These are phyloP conservation scores for Aradus depressus DNA, from an alignment of 2,888 invertebrate species.

Conservation along the genomic window DNA sequence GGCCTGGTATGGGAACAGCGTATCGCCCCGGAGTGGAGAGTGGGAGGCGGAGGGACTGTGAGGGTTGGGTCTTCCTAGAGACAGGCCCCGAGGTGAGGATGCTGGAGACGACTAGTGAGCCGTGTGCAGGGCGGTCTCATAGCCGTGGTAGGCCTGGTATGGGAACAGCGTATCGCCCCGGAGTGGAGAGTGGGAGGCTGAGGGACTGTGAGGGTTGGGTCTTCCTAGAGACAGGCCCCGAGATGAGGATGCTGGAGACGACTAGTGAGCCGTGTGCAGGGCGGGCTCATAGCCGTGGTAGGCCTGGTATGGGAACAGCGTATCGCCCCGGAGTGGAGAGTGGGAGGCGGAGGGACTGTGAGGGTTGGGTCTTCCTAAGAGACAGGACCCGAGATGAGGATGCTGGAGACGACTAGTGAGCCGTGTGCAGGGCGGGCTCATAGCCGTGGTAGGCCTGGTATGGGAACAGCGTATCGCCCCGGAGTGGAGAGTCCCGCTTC, in stretches of 20 bases:
- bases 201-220: too few species aligned
- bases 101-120: slow-evolving; percentile 24
- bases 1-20: slow-evolving; percentile 23
- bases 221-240: too few species aligned
- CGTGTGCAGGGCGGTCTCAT: slow-evolving; percentile 27
- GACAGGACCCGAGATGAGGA: too few species aligned
- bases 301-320: slow-evolving; percentile 23
- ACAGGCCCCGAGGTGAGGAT: too few species aligned
- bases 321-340: slow-evolving; percentile 14
- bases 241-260: too few species aligned
- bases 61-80: too few species aligned
- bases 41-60: too few species aligned
- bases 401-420: slow-evolving; percentile 25
- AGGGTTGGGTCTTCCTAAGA: too few species aligned
- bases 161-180: slow-evolving; percentile 20
- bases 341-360: too few species aligned
- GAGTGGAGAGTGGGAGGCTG: too few species aligned
- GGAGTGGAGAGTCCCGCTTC: slow-evolving; percentile 12
- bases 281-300: slow-evolving; percentile 28
- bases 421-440: slow-evolving; percentile 26
- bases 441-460: slow-evolving; percentile 27
- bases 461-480: slow-evolving; percentile 19
- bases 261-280: slow-evolving; percentile 23
- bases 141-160: slow-evolving; percentile 26
- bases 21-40: slow-evolving; percentile 14